These are phyloP conservation scores for Eustalomyia histrio DNA, from an alignment of 2,888 invertebrate species.

Conservation along the genomic window DNA sequence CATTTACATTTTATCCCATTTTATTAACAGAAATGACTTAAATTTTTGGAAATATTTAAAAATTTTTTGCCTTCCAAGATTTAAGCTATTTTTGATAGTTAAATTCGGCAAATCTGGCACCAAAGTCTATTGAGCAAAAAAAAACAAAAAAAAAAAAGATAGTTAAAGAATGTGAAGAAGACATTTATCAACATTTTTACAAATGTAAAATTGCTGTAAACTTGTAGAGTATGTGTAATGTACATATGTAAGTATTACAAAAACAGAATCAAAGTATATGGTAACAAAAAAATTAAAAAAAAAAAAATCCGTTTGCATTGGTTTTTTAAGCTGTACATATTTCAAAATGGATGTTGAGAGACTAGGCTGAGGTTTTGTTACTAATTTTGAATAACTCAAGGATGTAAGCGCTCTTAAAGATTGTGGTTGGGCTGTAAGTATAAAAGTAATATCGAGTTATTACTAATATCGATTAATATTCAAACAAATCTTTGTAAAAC, in stretches of 20 bases:
- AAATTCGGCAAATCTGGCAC: too few species aligned
- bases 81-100: too few species aligned
- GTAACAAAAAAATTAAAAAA: constrained; percentile 3
- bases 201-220: constrained; percentile 30
- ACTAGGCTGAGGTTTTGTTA: not conserved
- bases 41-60: too few species aligned
- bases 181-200: constrained; percentile 49
- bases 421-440: too few species aligned
- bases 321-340: constrained; percentile 19
- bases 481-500: too few species aligned
- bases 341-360: constrained; percentile 14
- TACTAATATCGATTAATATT: too few species aligned
- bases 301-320: constrained; percentile 29
- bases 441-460: too few species aligned
- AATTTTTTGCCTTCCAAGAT: too few species aligned
- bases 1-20: too few species aligned
- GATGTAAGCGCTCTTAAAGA: not conserved
- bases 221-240: constrained; percentile 8
- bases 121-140: constrained; percentile 14
- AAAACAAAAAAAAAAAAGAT: not conserved
- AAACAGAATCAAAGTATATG: constrained; percentile 21
- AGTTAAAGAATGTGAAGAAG: constrained; percentile 27
- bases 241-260: too few species aligned
- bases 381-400: not conserved
- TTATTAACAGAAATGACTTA: too few species aligned